A percentile compares a stretch with the other conserved stretches of the same genome.
phyloP scores from a whole-genome alignment of 2,797 vertebrate genomes.

The Centropyge bicolor region DNA sequence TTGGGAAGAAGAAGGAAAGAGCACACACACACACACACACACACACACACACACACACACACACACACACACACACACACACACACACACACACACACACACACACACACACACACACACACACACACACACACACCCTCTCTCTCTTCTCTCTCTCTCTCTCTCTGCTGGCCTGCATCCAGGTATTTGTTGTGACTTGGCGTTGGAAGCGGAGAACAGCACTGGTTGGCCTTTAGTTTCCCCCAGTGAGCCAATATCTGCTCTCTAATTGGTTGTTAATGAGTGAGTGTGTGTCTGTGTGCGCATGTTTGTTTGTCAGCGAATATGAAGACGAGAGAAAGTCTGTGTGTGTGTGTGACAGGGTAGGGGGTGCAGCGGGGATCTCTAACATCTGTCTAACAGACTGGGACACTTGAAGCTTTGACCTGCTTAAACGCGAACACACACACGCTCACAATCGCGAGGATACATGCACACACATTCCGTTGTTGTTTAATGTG shows the following conservation, averaged over 20 bases:
- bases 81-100: conserved; percentile 15
- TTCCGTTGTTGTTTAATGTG: conserved; percentile 20
- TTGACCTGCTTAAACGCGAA: conserved; percentile 55
- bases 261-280: conserved; percentile 85
- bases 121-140: too few species aligned
- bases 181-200: conserved; percentile 82
- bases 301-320: conserved; percentile 45
- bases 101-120: conserved; percentile 32
- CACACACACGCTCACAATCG: background rate
- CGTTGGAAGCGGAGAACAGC: conserved; percentile 62
- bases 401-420: conserved; percentile 66
- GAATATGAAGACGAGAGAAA: conserved; percentile 34
- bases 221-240: conserved; percentile 78
- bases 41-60: conserved; percentile 9
- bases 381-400: conserved; percentile 78
- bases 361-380: conserved; percentile 44
- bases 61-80: conserved; percentile 17
- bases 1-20: conserved; percentile 43
- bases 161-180: conserved; percentile 68
- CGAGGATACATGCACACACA: background rate
- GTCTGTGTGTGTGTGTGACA: conserved; percentile 28
- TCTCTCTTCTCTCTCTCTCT: too few species aligned
- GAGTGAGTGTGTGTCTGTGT: conserved; percentile 57
- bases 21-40: conserved; percentile 12
- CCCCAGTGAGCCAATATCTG: conserved; percentile 78